phyloP scores from a whole-genome alignment of 30 jellyfish, hydroid and myxozoan genomes.

The Aurelia coerulea region DNA sequence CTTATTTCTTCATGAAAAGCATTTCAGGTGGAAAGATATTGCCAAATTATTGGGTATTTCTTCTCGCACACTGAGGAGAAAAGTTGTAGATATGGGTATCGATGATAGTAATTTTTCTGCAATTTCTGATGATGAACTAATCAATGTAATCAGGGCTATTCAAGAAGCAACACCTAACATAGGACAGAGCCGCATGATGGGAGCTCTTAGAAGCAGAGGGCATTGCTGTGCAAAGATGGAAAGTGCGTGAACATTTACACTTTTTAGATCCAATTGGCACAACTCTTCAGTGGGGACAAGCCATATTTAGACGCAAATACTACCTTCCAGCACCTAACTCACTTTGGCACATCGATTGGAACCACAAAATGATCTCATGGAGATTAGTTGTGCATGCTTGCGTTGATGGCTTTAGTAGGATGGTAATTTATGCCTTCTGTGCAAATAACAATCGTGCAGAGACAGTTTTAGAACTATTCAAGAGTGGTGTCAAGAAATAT shows the following conservation, averaged over 20 bases:
- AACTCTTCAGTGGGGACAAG: conserved; percentile 16
- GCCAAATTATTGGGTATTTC: conserved; percentile 35
- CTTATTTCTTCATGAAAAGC: conserved; percentile 9
- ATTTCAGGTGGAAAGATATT: conserved; percentile 20
- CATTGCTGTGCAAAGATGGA: conserved; percentile 3
- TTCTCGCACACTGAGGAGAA: conserved; percentile 11
- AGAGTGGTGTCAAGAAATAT: conserved; percentile 29
- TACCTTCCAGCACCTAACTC: conserved; percentile 31
- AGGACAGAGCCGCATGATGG: conserved; percentile 28
- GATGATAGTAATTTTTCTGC: conserved; percentile 8
- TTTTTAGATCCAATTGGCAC: conserved; percentile 11
- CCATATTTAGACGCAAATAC: conserved; percentile 9
- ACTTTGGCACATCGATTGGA: conserved; percentile 61
- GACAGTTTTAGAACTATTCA: conserved; percentile 54
- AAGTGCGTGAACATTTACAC: no score
- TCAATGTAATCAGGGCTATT: not conserved
- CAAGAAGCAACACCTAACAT: conserved; percentile 16
- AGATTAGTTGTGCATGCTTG: conserved; percentile 56
- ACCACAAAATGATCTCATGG: conserved; percentile 56
- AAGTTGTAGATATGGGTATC: conserved; percentile 7
- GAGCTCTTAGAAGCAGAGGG: conserved; percentile 28
- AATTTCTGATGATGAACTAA: conserved; percentile 2
- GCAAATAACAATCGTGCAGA: conserved; percentile 53
- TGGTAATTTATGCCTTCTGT: conserved; percentile 33
- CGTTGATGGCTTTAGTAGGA: conserved; percentile 54